These are phyloP conservation scores for Darwinula stevensoni DNA, from an alignment of 2,888 invertebrate genomes.

Conservation along the genomic window DNA sequence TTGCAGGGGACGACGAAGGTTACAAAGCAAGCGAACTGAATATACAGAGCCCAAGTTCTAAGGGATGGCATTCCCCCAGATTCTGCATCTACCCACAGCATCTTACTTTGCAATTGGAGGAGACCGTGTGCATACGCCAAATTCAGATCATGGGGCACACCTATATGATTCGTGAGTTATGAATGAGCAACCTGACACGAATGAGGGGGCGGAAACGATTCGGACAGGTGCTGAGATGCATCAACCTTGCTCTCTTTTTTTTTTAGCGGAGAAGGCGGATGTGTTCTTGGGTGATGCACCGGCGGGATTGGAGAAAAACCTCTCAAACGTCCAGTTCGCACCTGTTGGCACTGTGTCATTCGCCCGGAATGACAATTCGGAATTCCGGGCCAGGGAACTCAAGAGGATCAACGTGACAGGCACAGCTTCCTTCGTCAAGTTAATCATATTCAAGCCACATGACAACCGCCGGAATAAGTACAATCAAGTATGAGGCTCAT, in stretches of 20 bases:
- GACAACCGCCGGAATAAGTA: conserved; percentile 42
- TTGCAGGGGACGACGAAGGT: neutral
- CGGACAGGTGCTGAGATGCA: no score
- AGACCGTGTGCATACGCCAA: conserved; percentile 41
- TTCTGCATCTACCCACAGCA: conserved; percentile 52
- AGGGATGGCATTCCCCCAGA: conserved; percentile 58
- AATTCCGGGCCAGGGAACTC: conserved; percentile 46
- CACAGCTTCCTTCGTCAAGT: conserved; percentile 41
- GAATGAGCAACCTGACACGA: no score
- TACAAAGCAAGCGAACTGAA: neutral
- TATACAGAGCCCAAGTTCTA: conserved; percentile 34
- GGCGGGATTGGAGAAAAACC: conserved; percentile 14
- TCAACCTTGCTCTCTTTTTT: no score
- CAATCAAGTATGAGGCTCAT: conserved; percentile 46
- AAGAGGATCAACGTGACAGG: conserved; percentile 56
- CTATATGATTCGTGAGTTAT: conserved; percentile 62
- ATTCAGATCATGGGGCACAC: conserved; percentile 82
- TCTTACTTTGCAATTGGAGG: conserved; percentile 46
- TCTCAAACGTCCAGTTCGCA: conserved; percentile 25
- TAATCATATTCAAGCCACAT: conserved; percentile 56
- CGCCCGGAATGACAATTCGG: conserved; percentile 43
- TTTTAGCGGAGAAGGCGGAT: no score
- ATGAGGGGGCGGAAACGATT: no score
- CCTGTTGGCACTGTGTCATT: conserved; percentile 42
- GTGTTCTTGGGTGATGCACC: conserved; percentile 8